These are phyloP conservation scores for Lutraria rhynchaena DNA, from an alignment of 1,140 invertebrate genomes.

Conservation along the genomic window DNA sequence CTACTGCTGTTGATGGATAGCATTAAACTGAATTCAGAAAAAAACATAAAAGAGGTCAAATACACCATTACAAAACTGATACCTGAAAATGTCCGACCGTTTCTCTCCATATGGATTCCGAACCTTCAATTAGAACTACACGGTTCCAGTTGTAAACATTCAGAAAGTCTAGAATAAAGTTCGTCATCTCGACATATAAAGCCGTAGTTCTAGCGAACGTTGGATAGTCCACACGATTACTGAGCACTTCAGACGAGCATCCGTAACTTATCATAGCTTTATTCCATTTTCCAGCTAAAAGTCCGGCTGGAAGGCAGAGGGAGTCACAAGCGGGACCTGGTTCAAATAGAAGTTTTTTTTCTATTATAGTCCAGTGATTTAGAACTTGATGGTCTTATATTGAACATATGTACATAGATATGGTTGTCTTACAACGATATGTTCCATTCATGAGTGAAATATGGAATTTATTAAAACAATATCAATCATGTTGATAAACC, in stretches of 20 bases:
- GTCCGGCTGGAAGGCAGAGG: constrained; percentile 64
- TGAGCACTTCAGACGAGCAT: constrained; percentile 77
- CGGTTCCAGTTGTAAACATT: constrained; percentile 64
- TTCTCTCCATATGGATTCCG: constrained; percentile 65
- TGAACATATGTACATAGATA: no score
- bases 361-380: no score
- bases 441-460: no score
- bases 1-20: no score
- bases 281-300: constrained; percentile 63
- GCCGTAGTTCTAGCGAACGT: constrained; percentile 61
- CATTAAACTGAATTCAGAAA: no score
- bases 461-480: no score
- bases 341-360: no score
- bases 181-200: constrained; percentile 57
- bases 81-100: constrained; percentile 64
- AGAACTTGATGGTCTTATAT: no score
- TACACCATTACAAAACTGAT: not conserved
- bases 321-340: constrained; percentile 70
- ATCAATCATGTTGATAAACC: no score
- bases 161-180: constrained; percentile 63
- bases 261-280: constrained; percentile 70
- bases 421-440: no score
- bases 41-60: no score
- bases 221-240: constrained; percentile 29
- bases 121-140: constrained; percentile 61